Evolutionary conservation across 2,113 vertebrate genomes (phyloP), one percentile per base, ranked within the genome.

Genomic region (Pterocles burchelli): DNA sequence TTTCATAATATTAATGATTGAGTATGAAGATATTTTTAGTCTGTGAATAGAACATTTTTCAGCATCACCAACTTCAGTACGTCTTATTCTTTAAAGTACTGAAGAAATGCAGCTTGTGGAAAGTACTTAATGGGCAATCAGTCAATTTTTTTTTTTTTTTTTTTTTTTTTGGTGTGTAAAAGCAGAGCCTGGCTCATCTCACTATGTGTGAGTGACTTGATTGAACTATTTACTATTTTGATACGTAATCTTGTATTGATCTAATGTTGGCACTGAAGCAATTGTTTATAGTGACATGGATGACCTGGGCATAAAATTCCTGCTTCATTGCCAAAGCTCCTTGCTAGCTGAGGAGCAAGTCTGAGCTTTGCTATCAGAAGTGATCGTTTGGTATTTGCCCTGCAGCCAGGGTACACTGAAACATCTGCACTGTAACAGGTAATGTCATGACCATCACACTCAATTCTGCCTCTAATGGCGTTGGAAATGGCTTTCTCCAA

Each of bases 331-430:
- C 51, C 4, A 5, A 66, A 81, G 13, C 8, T 25, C 10, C 21
- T 78, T 52, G 38, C 48, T 71, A 38, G 17, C 48, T 68, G 61
- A 59, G 26, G 20, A 65, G 29, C 19, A 67, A 8, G 28, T 16
- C 17, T 46, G 33, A 43, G 46, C 16, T 88, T 46, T 67, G 13
- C 14, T 51, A 0, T 33, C 34, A 19, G 46, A 31, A 51, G 6
- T 9, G 26, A 7, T 57, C 36, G 3, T 15, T 31, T 31, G 14
- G 3, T 19, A 14, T 71, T 59, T 91, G 8, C 43, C 24, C 38
- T 52, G 11, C 28, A 17, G 26, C 3, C 1, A 2, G 17, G 24
- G 33, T 4, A 25, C 11, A 2, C 3, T 8, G 4, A 55, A 59
- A 38, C 13, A 2, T 2, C 31, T 26, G 15, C 6, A 2, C 6